Conservation (phyloP, 2,113 vertebrate species). For the Bothrops jararaca region DNA sequence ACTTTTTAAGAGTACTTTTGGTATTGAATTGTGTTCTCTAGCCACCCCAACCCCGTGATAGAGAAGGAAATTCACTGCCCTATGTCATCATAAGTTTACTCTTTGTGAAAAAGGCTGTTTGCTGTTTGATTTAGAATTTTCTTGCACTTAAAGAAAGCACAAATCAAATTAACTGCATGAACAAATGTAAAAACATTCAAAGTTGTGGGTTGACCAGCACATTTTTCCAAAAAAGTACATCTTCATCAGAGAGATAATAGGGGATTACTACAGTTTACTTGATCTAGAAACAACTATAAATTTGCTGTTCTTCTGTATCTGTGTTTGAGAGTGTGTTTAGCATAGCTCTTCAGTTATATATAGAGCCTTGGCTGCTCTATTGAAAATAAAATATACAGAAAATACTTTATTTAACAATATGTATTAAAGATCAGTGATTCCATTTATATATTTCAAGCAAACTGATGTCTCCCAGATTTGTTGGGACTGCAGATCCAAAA, state of each 20-base stretch:
- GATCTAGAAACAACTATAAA: neutral
- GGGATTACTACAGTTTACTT: neutral
- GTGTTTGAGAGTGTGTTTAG: neutral
- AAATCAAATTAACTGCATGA: conserved; percentile 10
- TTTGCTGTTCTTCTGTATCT: neutral
- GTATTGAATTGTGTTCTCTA: neutral
- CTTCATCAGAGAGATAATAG: neutral
- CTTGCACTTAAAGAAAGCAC: neutral
- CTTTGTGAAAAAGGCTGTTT: neutral
- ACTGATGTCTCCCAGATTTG: neutral
- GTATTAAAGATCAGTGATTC: neutral
- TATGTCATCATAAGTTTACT: neutral
- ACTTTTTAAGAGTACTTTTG: neutral
- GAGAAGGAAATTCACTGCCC: neutral
- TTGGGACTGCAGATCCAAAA: neutral
- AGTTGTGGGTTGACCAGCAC: neutral
- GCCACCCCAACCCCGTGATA: neutral
- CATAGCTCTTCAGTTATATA: neutral
- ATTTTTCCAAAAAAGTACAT: neutral
- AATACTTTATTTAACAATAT: neutral
- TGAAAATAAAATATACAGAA: neutral
- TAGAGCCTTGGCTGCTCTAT: neutral
- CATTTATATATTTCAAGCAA: neutral
- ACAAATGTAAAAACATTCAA: conserved; percentile 21
- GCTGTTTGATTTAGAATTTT: conserved; percentile 11